A percentile compares a stretch with the other conserved stretches of the same genome.
Conservation (phyloP, 2,113 vertebrate genomes). For the Gorsachius goisagi region DNA sequence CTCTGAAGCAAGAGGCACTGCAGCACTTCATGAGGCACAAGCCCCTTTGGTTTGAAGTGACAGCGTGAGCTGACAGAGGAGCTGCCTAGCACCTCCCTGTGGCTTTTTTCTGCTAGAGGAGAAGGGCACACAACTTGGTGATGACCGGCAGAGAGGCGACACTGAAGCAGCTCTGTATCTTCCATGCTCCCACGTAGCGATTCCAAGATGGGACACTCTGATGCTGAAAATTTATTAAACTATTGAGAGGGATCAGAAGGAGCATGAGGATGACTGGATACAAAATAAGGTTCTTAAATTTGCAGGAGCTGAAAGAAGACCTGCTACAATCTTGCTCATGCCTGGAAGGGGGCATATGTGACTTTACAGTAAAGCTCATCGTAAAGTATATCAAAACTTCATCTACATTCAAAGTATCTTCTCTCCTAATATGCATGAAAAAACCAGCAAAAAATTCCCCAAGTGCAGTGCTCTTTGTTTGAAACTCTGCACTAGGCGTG, state of each 20-base stretch:
- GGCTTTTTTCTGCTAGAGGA: not conserved
- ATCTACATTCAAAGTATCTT: not conserved
- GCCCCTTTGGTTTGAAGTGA: not conserved
- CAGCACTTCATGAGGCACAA: not conserved
- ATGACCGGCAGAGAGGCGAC: fast-evolving
- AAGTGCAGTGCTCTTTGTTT: not conserved
- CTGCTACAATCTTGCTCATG: not conserved
- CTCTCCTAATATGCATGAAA: not conserved
- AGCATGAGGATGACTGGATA: not conserved
- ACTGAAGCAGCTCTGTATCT: not conserved
- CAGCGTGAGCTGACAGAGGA: not conserved
- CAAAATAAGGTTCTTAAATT: not conserved
- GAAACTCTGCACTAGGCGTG: not conserved
- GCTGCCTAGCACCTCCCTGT: not conserved
- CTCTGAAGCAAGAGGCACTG: not conserved
- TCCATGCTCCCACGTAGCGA: not conserved
- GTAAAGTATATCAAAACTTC: not conserved
- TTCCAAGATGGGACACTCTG: not conserved
- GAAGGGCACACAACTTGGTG: not conserved
- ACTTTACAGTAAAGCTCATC: not conserved
- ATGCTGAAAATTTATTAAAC: not conserved
- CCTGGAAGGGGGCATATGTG: not conserved
- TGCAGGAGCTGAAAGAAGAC: not conserved
- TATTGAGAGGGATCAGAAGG: not conserved
- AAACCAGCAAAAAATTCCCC: not conserved